Evolutionary conservation across 2,888 invertebrate genomes (phyloP), one percentile per base, ranked within the genome.

Genomic region (Metacarcinus magister): DNA sequence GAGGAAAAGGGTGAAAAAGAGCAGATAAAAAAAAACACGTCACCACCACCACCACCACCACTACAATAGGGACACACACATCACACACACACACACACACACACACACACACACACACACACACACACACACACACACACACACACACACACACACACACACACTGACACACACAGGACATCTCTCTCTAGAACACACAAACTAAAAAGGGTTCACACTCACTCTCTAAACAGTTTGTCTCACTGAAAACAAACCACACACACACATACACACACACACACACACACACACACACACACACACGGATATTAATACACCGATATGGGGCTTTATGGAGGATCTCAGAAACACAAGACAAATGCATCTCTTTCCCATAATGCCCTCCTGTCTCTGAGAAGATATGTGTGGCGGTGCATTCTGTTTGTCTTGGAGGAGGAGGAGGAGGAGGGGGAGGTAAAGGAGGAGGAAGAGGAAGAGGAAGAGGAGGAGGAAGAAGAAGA

Each of bases 211-310:
- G 54, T 54, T 54, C 16, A 54, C 13, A 54, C 54, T 54, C 10
- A 16, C 8, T 7, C 54, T 54, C 54, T 54, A 54, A 54, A 54
- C 54, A 54, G 54, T 54, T 54, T 54, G 54, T 10, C 54, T 54
- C 54, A 54, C 54, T 54, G 10, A 67, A n/a, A 67, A n/a, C n/a
- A 67, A n/a, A 67, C 23, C 67, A 2, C 67, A 23, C 16, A 67
- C 67, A 67, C 67, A 67, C 67, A 67, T n/a, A 67, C 67, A 67
- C 67, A 67, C 67, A 67, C 67, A 67, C 67, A 67, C 67, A 67
- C 67, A 67, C 67, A 67, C 67, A 67, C 67, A 67, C 67, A 67
- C 67, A 67, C 67, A 67, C 67, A 67, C 67, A 67, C 67, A 67
- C n/a, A 23, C 67, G 82, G 82, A 82, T 82, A 82, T 32, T 28